These are phyloP conservation scores for Loxodonta africana DNA, from an alignment of 2,113 vertebrate species.

Conservation along the genomic window DNA sequence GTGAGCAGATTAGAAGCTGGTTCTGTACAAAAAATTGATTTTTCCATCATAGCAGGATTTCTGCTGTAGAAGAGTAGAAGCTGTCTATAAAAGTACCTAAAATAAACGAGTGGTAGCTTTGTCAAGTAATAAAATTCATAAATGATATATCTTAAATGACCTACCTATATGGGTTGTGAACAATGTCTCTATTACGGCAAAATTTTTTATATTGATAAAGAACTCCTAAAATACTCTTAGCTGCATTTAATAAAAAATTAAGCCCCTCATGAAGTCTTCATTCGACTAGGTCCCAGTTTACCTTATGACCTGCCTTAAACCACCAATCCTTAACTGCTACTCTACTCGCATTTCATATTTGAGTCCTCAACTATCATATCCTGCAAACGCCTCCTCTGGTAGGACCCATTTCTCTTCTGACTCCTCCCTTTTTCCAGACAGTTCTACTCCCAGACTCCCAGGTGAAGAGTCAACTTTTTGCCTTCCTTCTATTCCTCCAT, in stretches of 20 bases:
- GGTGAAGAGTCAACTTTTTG: background rate
- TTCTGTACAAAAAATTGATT: slow-evolving; percentile 93
- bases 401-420: background rate
- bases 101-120: slow-evolving; percentile 65
- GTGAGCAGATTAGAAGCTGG: slow-evolving; percentile 90
- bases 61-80: slow-evolving; percentile 95
- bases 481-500: background rate
- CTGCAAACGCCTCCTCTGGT: background rate
- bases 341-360: background rate
- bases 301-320: background rate
- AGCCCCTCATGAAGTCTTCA: background rate
- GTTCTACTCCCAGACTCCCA: background rate
- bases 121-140: slow-evolving; percentile 22
- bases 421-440: background rate
- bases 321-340: background rate
- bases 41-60: slow-evolving; percentile 89
- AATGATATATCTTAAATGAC: slow-evolving; percentile 41
- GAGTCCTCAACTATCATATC: background rate
- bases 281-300: background rate
- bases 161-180: background rate
- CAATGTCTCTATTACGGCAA: background rate
- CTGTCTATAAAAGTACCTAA: slow-evolving; percentile 94
- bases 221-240: background rate
- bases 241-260: slow-evolving; percentile 16
- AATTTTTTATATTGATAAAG: background rate